A percentile compares a stretch with the other conserved stretches of the same genome.
phyloP scores from a whole-genome alignment of 2,113 vertebrate genomes.

The Scolopax mira region DNA sequence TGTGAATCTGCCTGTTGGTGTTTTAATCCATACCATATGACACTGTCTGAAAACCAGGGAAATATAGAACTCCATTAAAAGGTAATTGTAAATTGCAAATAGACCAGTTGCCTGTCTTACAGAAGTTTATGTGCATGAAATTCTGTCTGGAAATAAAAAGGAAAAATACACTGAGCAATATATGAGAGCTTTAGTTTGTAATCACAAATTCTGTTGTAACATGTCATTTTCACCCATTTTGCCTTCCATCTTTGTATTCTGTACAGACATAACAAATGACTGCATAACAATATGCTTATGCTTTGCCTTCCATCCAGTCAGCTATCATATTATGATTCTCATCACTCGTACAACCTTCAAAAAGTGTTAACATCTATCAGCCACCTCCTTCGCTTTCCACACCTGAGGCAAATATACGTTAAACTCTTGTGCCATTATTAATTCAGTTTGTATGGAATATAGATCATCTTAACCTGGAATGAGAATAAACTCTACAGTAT shows the following conservation, averaged over 20 bases:
- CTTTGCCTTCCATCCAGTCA: background rate
- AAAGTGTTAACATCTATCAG: conserved; percentile 4
- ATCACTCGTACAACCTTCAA: background rate
- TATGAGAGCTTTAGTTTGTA: background rate
- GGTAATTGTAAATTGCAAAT: background rate
- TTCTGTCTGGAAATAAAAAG: background rate
- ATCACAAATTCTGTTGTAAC: background rate
- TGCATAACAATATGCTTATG: conserved; percentile 3
- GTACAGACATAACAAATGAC: background rate
- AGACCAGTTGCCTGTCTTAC: background rate
- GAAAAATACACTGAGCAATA: background rate
- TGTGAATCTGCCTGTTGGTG: background rate
- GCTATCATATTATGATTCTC: background rate
- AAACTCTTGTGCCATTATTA: background rate
- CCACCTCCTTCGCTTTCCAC: background rate
- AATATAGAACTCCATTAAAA: background rate
- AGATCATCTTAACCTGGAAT: background rate
- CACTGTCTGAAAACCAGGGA: background rate
- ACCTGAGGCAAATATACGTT: background rate
- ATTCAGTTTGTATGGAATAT: background rate
- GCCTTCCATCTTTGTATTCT: background rate
- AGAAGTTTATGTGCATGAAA: background rate
- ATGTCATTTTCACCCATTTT: background rate
- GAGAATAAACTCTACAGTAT: background rate
- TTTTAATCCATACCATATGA: background rate